Conservation (phyloP, 2,888 invertebrate species). For the Balanococcus diminutus region DNA sequence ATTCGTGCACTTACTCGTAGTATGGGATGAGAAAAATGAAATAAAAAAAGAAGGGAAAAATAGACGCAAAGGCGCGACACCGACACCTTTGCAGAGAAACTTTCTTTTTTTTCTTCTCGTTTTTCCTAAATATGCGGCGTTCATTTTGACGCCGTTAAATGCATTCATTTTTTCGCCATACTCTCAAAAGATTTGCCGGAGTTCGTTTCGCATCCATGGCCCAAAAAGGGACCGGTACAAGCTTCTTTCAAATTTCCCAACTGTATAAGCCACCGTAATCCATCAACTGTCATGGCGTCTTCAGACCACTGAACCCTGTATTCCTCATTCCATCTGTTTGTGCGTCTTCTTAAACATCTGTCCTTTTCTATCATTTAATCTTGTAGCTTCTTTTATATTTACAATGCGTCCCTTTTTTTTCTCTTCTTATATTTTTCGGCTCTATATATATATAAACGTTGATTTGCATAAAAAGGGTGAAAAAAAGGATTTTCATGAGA, state of each 20-base stretch:
- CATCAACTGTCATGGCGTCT: slow-evolving; percentile 53
- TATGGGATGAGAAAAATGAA: not conserved
- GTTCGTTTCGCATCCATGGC: slow-evolving; percentile 31
- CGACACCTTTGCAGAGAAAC: slow-evolving; percentile 12
- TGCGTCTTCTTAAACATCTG: slow-evolving; percentile 50
- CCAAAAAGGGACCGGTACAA: slow-evolving; percentile 33
- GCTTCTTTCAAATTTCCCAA: slow-evolving; percentile 53
- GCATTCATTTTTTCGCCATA: slow-evolving; percentile 43
- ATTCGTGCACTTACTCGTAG: not conserved
- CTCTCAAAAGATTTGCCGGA: slow-evolving; percentile 38
- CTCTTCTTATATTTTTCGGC: slow-evolving; percentile 37
- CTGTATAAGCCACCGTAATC: slow-evolving; percentile 51
- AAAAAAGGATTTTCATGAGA: slow-evolving; percentile 55
- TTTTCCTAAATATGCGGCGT: slow-evolving; percentile 4
- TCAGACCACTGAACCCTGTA: slow-evolving; percentile 43
- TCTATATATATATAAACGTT: slow-evolving; percentile 44
- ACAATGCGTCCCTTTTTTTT: slow-evolving; percentile 49
- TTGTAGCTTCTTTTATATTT: slow-evolving; percentile 53
- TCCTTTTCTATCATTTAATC: slow-evolving; percentile 54
- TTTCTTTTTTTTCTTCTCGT: not conserved
- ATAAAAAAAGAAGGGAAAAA: not conserved
- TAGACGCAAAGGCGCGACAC: not conserved
- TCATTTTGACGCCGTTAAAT: slow-evolving; percentile 27
- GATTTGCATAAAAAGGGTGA: slow-evolving; percentile 52
- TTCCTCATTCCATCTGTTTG: slow-evolving; percentile 38